Evolutionary conservation across 2,888 invertebrate species (phyloP), one percentile per base, ranked within the genome.

Genomic region (Branchinecta sandiegonensis): DNA sequence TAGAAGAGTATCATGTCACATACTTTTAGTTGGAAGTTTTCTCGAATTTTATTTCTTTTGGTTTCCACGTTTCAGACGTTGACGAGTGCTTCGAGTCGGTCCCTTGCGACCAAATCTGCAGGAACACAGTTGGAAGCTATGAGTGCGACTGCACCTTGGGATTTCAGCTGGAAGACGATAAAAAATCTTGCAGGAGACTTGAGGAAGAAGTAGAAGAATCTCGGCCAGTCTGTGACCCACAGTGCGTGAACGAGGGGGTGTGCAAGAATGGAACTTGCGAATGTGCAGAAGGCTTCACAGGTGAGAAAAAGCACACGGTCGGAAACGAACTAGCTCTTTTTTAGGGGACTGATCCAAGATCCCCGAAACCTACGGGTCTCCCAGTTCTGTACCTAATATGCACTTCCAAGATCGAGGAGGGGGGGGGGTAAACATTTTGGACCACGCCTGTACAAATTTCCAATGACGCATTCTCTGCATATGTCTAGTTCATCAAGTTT

Each of bases 81-180:
- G 63, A 56, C 63, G 63, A 56, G 63, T 56, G 63, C 23, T 23
- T 17, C 63, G 63, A 56, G 23, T n/a, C 63, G 14, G 14, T 8
- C 17, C 63, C 63, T 17, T 56, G 63, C 23, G 63, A 56, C 14
- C 11, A 56, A 23, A n/a, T 56, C 23, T 56, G 63, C 23, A 56
- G 63, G 23, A 56, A 56, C 23, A 8, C 23, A 17, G 14, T 23
- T 17, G 63, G 63, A 56, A 56, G 63, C 23, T 56, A 17, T 10
- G 63, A 56, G 23, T 56, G 63, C 23, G 63, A 56, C 63, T 56
- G 63, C 11, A 23, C 14, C 63, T n/a, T 17, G 23, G 63, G 63
- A 56, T 56, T 56, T 56, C 8, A 17, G n/a, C 63, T 56, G 14
- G 23, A 56, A 17, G n/a, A n/a, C 23, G 63, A 56, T 56, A 56